Evolutionary conservation across 2,113 vertebrate species (phyloP).

Genomic region (Scomber scombrus): DNA sequence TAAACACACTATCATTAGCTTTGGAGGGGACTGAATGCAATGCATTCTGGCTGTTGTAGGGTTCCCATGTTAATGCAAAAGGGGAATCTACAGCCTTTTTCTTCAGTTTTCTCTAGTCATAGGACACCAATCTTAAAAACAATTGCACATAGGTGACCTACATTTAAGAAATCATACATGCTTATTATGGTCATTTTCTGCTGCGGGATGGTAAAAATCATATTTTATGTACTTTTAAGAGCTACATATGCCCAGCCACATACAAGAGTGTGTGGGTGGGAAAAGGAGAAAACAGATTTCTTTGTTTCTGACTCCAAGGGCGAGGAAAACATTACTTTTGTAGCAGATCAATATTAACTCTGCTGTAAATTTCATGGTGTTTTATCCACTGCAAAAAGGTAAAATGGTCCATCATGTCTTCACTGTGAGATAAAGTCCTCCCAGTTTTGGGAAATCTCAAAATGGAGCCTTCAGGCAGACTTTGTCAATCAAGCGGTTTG

Average conservation of each 20-base stretch:
- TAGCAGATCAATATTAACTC: conserved; percentile 56
- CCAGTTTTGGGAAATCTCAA: conserved; percentile 50
- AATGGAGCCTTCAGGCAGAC: conserved; percentile 72
- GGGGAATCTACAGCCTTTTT: too few relatives aligned
- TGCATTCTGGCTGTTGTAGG: too few relatives aligned
- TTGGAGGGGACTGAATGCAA: too few relatives aligned
- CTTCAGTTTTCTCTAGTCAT: too few relatives aligned
- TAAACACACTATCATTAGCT: too few relatives aligned
- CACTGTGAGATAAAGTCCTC: conserved; percentile 44
- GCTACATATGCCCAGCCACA: conserved; percentile 11
- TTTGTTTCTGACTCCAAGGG: conserved; percentile 47
- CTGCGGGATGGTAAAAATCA: conserved; percentile 2
- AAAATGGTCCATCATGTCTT: conserved; percentile 53
- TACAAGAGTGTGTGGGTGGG: conserved; percentile 22
- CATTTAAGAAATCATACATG: not conserved
- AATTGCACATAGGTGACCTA: too few relatives aligned
- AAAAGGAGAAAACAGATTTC: conserved; percentile 28
- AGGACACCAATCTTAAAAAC: too few relatives aligned
- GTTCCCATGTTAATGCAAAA: too few relatives aligned
- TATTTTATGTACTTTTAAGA: conserved; percentile 42
- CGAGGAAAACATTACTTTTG: conserved; percentile 49
- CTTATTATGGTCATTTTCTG: conserved; percentile 37
- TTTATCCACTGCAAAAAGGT: conserved; percentile 55
- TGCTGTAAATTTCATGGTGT: conserved; percentile 35
- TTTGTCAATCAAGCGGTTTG: conserved; percentile 70